phyloP scores from a whole-genome alignment of 2,113 vertebrate genomes.

The Lagopus leucura region DNA sequence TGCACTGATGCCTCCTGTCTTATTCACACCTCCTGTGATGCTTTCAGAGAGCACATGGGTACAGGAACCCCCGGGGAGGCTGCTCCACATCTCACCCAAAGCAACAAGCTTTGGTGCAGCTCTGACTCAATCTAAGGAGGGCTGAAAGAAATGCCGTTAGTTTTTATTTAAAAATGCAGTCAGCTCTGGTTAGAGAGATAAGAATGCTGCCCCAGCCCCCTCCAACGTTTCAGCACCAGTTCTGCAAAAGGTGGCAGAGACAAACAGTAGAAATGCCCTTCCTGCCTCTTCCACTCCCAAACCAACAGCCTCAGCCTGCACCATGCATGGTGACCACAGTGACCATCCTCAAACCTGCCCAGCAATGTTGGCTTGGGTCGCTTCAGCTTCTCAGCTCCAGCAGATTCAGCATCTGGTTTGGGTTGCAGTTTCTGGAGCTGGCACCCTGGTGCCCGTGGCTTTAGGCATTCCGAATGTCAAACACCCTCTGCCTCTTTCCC shows the following conservation, averaged over 20 bases:
- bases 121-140: not conserved
- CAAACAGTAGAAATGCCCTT: accelerated
- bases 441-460: not conserved
- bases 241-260: not conserved
- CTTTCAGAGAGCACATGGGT: not conserved
- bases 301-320: not conserved
- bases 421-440: not conserved
- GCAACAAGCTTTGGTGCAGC: accelerated
- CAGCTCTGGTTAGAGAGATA: not conserved
- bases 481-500: not conserved
- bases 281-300: not conserved
- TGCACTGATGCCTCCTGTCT: not conserved
- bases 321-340: accelerated
- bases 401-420: not conserved
- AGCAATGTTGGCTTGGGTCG: not conserved
- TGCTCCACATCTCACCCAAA: not conserved
- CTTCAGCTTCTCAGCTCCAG: not conserved
- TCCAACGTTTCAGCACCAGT: not conserved
- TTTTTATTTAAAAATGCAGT: constrained; percentile 25
- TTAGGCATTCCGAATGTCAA: not conserved
- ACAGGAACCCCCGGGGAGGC: not conserved
- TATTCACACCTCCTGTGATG: not conserved
- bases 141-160: not conserved
- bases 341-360: not conserved
- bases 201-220: not conserved